phyloP scores from a whole-genome alignment of 2,113 vertebrate genomes.

The Synodontis membranacea region DNA sequence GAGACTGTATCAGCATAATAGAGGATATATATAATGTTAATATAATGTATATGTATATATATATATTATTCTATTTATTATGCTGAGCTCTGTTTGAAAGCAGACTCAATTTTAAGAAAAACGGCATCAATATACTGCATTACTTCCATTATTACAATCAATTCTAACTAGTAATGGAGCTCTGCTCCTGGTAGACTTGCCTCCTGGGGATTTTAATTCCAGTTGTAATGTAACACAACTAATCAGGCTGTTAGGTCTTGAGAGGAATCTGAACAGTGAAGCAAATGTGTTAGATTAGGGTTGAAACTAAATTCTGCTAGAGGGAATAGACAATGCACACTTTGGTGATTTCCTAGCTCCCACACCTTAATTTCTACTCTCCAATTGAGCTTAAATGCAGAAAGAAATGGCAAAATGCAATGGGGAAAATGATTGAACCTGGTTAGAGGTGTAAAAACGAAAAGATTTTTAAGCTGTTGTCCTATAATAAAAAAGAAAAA shows the following conservation, averaged over 20 bases:
- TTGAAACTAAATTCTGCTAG: neutral
- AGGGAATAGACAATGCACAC: neutral
- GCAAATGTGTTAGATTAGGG: conserved; percentile 8
- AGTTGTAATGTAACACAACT: conserved; percentile 8
- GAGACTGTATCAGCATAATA: neutral
- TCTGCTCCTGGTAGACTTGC: neutral
- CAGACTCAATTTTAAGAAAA: neutral
- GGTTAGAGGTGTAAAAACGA: neutral
- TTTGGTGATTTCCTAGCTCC: neutral
- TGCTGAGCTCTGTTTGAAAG: neutral
- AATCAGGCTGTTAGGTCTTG: neutral
- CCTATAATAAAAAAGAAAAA: neutral
- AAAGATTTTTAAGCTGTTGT: neutral
- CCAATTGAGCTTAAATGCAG: neutral
- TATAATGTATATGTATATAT: neutral
- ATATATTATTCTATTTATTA: neutral
- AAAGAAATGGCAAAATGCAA: neutral
- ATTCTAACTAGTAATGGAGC: neutral
- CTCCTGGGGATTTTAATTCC: neutral
- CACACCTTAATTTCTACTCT: neutral
- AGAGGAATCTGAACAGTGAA: conserved; percentile 4
- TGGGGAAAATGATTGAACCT: neutral
- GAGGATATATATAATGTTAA: neutral
- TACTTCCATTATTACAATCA: neutral
- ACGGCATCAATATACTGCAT: neutral